A percentile compares a stretch with the other conserved stretches of the same genome.
Evolutionary conservation across 2,797 vertebrate species (phyloP).

Genomic region (Choloepus didactylus): DNA sequence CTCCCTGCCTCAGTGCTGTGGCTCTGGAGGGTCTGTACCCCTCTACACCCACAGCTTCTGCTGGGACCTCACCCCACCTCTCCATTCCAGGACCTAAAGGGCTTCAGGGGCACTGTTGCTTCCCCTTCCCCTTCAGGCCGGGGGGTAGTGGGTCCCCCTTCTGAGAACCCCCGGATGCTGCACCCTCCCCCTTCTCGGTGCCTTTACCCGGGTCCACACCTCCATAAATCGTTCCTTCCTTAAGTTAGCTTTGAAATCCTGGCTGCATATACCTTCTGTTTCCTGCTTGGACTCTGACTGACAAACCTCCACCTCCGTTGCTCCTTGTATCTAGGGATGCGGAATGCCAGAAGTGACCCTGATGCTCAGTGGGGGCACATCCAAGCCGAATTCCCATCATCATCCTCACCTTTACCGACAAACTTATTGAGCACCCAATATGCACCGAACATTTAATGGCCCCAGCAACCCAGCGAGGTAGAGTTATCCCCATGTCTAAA

Average conservation of each 20-base stretch:
- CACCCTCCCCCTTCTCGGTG: not conserved
- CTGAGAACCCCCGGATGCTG: not conserved
- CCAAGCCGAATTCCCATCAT: not conserved
- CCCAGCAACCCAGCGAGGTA: no score
- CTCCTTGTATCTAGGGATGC: not conserved
- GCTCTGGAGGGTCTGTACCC: not conserved
- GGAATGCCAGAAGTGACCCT: not conserved
- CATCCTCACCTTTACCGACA: not conserved
- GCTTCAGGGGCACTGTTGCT: not conserved
- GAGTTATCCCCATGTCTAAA: not conserved
- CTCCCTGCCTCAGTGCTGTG: not conserved
- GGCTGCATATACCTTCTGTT: not conserved
- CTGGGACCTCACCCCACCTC: no score
- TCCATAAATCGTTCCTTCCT: not conserved
- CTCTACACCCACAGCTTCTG: not conserved
- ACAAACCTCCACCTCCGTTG: not conserved
- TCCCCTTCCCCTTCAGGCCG: not conserved
- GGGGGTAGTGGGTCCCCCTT: not conserved
- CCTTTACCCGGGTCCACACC: not conserved
- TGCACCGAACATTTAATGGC: no score
- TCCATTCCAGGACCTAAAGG: not conserved
- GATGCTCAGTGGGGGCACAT: not conserved
- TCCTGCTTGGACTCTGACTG: not conserved
- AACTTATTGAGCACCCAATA: not conserved
- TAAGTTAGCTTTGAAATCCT: not conserved